A percentile compares a stretch with the other conserved stretches of the same genome.
phyloP scores from a whole-genome alignment of 2,113 vertebrate genomes.

The Vulpes ferrilata region DNA sequence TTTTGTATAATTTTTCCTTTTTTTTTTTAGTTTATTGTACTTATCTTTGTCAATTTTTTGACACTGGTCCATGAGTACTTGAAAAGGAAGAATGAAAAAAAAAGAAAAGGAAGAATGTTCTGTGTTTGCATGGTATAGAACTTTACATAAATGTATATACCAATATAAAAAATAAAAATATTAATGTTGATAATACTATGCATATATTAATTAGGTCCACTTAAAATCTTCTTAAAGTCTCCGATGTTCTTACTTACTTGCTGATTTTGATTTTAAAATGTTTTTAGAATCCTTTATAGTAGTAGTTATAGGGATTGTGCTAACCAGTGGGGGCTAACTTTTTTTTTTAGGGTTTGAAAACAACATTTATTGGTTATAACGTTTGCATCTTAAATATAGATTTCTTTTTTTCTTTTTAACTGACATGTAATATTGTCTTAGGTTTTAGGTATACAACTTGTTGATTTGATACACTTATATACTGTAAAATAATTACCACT shows the following conservation, averaged over 20 bases:
- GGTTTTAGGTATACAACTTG: not conserved
- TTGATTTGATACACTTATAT: not conserved
- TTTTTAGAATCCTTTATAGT: not conserved
- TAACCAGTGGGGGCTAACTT: not conserved
- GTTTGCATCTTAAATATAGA: not conserved
- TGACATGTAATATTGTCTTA: not conserved
- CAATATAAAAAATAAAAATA: not conserved
- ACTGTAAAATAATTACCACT: not conserved
- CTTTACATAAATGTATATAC: not conserved
- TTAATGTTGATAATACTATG: not conserved
- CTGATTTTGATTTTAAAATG: constrained; percentile 1
- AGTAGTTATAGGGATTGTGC: not conserved
- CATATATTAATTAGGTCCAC: not conserved
- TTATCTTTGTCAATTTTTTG: not conserved
- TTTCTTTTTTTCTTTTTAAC: not conserved
- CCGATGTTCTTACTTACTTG: not conserved
- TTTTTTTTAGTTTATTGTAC: not conserved
- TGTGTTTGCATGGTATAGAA: not conserved
- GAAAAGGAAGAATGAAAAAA: not conserved
- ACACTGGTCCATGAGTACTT: not conserved
- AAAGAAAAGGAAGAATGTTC: not conserved
- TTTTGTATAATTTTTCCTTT: not conserved
- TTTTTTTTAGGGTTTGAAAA: not conserved
- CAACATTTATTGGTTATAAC: not conserved
- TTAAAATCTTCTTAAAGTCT: not conserved